phyloP scores from a whole-genome alignment of 1,140 invertebrate species.

The Drosophila baimaii region DNA sequence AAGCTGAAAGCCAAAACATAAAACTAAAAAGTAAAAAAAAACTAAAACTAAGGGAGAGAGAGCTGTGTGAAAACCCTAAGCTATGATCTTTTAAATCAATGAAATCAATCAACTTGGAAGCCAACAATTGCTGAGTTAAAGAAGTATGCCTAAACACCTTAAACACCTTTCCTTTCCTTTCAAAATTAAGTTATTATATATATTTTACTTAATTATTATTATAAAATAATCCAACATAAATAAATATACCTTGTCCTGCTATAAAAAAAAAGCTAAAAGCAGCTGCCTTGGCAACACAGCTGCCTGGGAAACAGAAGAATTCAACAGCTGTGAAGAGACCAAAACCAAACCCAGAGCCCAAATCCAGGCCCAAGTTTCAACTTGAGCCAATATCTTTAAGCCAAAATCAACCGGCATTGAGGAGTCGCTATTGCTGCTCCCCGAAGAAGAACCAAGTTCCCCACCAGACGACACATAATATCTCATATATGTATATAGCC shows the following conservation, averaged over 20 bases:
- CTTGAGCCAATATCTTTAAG: background rate
- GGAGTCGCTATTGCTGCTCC: slow-evolving; percentile 9
- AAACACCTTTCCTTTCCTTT: too few relatives aligned
- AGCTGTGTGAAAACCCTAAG: slow-evolving; percentile 7
- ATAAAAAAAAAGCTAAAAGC: background rate
- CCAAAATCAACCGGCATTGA: slow-evolving; percentile 18
- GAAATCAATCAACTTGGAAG: too few relatives aligned
- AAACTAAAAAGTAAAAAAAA: slow-evolving; percentile 5
- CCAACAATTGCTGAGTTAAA: too few relatives aligned
- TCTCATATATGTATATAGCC: slow-evolving; percentile 21
- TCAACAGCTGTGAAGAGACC: slow-evolving; percentile 2
- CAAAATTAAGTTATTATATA: too few relatives aligned
- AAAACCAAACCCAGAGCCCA: background rate
- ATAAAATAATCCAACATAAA: too few relatives aligned
- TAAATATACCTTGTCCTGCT: background rate
- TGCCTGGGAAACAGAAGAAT: background rate
- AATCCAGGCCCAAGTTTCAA: background rate
- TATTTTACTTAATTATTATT: background rate
- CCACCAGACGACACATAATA: slow-evolving; percentile 16
- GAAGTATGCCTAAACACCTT: background rate
- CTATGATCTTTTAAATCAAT: background rate
- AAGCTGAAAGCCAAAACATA: slow-evolving; percentile 15
- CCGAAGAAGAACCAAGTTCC: slow-evolving; percentile 23
- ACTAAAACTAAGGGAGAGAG: slow-evolving; percentile 11
- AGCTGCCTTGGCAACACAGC: background rate